These are phyloP conservation scores for Bujurquina vittata DNA, from an alignment of 2,113 vertebrate genomes.

Conservation along the genomic window DNA sequence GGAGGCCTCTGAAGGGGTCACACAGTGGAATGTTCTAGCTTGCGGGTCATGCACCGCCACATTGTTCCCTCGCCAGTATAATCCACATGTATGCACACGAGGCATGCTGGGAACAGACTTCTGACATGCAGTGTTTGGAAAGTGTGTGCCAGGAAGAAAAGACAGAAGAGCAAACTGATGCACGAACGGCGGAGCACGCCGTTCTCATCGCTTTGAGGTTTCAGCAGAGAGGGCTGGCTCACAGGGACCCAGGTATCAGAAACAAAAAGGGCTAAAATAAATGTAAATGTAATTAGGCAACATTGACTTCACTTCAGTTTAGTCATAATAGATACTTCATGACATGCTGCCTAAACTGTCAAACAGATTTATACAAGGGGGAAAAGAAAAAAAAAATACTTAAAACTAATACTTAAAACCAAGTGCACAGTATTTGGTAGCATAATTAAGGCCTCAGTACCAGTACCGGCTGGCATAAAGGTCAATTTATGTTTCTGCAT, in stretches of 20 bases:
- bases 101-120: constrained; percentile 69
- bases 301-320: no score
- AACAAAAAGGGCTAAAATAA: background rate
- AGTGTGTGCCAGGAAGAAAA: constrained; percentile 19
- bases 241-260: background rate
- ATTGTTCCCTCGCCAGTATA: constrained; percentile 63
- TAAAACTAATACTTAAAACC: no score
- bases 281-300: background rate
- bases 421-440: background rate
- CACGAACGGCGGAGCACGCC: background rate
- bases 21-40: constrained; percentile 78
- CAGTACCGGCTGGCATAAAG: background rate
- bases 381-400: background rate
- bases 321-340: background rate
- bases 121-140: constrained; percentile 49
- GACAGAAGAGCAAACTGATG: background rate
- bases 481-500: no score
- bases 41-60: constrained; percentile 68
- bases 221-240: background rate
- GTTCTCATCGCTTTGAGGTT: background rate
- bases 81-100: constrained; percentile 70
- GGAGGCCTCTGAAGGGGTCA: constrained; percentile 65
- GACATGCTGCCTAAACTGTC: background rate
- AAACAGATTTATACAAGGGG: background rate
- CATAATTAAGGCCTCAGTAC: background rate